A percentile compares a stretch with the other conserved stretches of the same genome.
Conservation (phyloP, 2,797 vertebrate species). For the Amazona finschi region DNA sequence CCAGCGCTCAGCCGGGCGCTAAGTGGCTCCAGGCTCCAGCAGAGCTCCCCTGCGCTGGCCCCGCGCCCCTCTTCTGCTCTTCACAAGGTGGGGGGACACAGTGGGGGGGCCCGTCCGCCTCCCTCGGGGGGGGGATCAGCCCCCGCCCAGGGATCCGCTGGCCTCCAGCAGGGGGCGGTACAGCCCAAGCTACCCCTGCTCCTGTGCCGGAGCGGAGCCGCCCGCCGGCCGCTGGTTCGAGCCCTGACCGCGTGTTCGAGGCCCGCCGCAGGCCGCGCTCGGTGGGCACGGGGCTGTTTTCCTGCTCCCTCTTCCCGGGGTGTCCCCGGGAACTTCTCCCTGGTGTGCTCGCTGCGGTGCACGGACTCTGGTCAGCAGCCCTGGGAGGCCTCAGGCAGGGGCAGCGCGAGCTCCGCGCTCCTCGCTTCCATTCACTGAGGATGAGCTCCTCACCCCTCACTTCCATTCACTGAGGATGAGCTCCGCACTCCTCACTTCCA, state of each 20-base stretch:
- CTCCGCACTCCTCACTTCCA: too few relatives aligned
- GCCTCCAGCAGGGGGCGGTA: not conserved
- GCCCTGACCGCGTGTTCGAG: not conserved
- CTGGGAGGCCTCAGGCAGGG: not conserved
- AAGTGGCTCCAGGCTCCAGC: not conserved
- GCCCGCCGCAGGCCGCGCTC: rapidly evolving
- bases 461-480: too few relatives aligned
- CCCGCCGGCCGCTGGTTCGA: not conserved
- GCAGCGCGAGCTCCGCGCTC: too few relatives aligned
- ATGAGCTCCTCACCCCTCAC: too few relatives aligned
- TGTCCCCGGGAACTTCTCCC: not conserved
- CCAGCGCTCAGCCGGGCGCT: not conserved
- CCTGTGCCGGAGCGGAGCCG: not conserved
- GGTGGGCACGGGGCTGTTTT: rapidly evolving
- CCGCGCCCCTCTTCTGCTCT: not conserved
- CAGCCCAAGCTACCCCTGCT: not conserved
- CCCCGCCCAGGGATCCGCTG: not conserved
- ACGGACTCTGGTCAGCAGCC: rapidly evolving
- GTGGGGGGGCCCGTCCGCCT: not conserved
- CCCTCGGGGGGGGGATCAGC: not conserved
- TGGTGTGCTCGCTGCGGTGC: rapidly evolving
- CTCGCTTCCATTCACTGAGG: too few relatives aligned
- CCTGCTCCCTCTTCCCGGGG: rapidly evolving
- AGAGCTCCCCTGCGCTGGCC: not conserved
- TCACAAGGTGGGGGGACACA: not conserved